These are phyloP conservation scores for Corythornis madagascariensis DNA, from an alignment of 2,113 vertebrate genomes.

Conservation along the genomic window DNA sequence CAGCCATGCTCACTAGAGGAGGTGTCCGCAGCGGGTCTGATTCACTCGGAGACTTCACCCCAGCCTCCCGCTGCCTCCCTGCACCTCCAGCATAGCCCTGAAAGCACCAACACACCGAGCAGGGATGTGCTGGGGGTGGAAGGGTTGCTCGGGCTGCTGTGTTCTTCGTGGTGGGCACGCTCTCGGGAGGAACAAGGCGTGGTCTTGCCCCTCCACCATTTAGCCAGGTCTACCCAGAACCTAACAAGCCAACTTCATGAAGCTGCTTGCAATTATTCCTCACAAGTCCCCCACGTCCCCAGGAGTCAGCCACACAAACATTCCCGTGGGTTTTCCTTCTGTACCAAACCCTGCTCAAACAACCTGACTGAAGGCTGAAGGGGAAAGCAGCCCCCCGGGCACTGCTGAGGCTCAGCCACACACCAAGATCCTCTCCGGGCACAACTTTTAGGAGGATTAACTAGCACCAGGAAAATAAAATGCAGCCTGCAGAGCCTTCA, in stretches of 20 bases:
- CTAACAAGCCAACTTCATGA: not conserved
- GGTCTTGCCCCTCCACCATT: not conserved
- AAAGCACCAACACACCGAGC: not conserved
- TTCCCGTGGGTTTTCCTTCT: not conserved
- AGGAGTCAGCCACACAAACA: not conserved
- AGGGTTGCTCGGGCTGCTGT: not conserved
- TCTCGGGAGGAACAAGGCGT: not conserved
- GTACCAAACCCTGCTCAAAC: not conserved
- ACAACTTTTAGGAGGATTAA: not conserved
- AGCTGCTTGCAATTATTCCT: not conserved
- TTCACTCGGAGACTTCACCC: not conserved
- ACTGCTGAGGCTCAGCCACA: accelerated
- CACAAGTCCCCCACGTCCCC: not conserved
- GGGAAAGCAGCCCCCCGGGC: not conserved
- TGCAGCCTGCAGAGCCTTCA: not conserved
- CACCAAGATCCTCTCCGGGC: not conserved
- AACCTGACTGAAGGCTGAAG: not conserved
- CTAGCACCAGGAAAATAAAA: not conserved
- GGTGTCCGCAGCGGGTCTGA: not conserved
- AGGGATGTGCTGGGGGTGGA: not conserved
- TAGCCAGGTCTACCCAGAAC: not conserved
- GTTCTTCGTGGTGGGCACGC: not conserved
- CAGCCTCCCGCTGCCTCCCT: not conserved
- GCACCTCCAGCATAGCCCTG: not conserved
- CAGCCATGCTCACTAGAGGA: not conserved